Evolutionary conservation across 2,113 vertebrate species (phyloP).

Genomic region (Podarcis cretensis): DNA sequence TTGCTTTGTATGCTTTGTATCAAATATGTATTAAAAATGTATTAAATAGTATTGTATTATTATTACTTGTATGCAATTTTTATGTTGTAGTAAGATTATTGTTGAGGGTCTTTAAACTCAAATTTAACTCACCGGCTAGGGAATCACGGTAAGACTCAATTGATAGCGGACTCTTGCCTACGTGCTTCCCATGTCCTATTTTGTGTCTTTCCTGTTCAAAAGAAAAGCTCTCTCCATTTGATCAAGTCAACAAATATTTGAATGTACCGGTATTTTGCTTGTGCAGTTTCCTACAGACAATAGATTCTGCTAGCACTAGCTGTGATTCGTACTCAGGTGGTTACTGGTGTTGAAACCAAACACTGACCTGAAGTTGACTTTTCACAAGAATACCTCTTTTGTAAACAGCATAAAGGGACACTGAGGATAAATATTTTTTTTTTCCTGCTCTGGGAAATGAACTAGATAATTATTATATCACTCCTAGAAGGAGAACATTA

Average conservation of each 20-base stretch:
- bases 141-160: not conserved
- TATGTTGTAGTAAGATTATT: not conserved
- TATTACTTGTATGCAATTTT: not conserved
- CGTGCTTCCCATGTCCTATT: not conserved
- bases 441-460: constrained; percentile 14
- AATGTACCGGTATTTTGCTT: not conserved
- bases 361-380: not conserved
- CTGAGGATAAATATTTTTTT: constrained; percentile 24
- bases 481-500: constrained; percentile 28
- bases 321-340: not conserved
- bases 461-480: constrained; percentile 18
- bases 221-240: fast-evolving
- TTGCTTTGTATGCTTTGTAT: not conserved
- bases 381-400: not conserved
- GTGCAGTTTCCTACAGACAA: constrained; percentile 17
- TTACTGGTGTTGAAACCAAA: not conserved
- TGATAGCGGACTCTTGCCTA: not conserved
- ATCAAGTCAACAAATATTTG: constrained; percentile 16
- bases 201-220: not conserved
- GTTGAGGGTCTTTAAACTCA: not conserved
- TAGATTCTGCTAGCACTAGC: not conserved
- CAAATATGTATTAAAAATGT: not conserved
- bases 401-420: constrained; percentile 5
- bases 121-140: not conserved
- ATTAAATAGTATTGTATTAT: not conserved